Base-by-base conservation (phyloP, 2,888 invertebrate species). In the Acleris literana region DNA sequence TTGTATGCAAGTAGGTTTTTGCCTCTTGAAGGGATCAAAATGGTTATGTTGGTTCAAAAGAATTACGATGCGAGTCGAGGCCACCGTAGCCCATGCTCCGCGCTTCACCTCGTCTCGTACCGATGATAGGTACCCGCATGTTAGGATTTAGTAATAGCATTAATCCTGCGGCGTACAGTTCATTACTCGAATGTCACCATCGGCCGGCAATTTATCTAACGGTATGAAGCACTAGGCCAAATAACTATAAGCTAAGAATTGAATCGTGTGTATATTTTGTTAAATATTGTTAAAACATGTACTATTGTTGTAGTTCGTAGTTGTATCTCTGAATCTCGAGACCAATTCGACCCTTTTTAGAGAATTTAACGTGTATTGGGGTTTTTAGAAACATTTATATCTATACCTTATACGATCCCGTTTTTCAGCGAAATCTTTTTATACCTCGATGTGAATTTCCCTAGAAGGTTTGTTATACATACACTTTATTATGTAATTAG, bases 281-380 rank as follows among this genome's bases (percentile, higher is more conserved):
- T 88, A 84, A 74, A 83, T 87, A 89, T 86, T 90, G 88, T 89
- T 90, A 81, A 84, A 82, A 78, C 85, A 80, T 80, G 73, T 79
- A 81, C 72, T 77, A 79, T 81, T 86, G 82, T 86, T 85, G 83
- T 88, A 88, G 84, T 82, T 80, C 74, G 81, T 88, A 89, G 83
- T 79, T 71, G 80, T 79, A 85, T 87, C 83, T 86, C 87, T 83
- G 84, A 90, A 87, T 90, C 86, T 90, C 88, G 86, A 87, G 92
- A 92, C 92, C 92, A 92, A 92, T 83, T 80, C 84, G 84, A 87
- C 80, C 82, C 84, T 84, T 88, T 69, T 88, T 89, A 89, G 84
- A 90, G 73, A 81, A 84, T 84, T 84, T 88, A 87, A 87, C 76
- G 78, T 84, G 80, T 85, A 79, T 84, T 82, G 83, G 83, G 82